A percentile compares a stretch with the other conserved stretches of the same genome.
Evolutionary conservation across 2,888 invertebrate species (phyloP).

Genomic region (Drosophila testacea): DNA sequence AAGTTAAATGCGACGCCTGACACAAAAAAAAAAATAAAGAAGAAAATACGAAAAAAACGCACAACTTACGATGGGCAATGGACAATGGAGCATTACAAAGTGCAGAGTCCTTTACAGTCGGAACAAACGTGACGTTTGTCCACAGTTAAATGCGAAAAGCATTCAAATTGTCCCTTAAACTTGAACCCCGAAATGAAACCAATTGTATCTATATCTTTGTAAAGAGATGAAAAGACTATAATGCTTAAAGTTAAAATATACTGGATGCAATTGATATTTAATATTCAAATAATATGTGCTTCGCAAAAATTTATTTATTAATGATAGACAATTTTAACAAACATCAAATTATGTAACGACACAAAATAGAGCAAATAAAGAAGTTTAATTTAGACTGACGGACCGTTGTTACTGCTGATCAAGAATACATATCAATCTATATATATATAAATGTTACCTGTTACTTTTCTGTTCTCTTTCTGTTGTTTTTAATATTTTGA

Average conservation of each 20-base stretch:
- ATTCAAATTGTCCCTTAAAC: slow-evolving; percentile 23
- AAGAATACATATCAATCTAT: too few species aligned
- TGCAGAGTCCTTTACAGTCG: slow-evolving; percentile 19
- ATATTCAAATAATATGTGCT: too few species aligned
- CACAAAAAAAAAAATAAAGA: slow-evolving; percentile 48
- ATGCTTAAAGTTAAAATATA: background rate
- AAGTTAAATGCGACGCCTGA: slow-evolving; percentile 66
- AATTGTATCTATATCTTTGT: background rate
- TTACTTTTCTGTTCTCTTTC: too few species aligned
- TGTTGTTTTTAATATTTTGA: too few species aligned
- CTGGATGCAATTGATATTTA: background rate
- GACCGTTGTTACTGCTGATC: too few species aligned
- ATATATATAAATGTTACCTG: too few species aligned
- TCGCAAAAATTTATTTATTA: too few species aligned
- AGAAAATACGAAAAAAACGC: background rate
- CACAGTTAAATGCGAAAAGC: slow-evolving; percentile 39
- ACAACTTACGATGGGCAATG: slow-evolving; percentile 49
- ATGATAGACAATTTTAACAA: too few species aligned
- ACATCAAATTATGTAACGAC: too few species aligned
- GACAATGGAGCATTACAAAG: slow-evolving; percentile 40
- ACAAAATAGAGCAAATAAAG: too few species aligned
- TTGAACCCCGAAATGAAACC: slow-evolving; percentile 18
- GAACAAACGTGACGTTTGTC: slow-evolving; percentile 49
- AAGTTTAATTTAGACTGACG: too few species aligned
- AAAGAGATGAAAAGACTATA: background rate